Evolutionary conservation across 2,888 invertebrate genomes (phyloP).

Genomic region (Eupithecia subumbrata): DNA sequence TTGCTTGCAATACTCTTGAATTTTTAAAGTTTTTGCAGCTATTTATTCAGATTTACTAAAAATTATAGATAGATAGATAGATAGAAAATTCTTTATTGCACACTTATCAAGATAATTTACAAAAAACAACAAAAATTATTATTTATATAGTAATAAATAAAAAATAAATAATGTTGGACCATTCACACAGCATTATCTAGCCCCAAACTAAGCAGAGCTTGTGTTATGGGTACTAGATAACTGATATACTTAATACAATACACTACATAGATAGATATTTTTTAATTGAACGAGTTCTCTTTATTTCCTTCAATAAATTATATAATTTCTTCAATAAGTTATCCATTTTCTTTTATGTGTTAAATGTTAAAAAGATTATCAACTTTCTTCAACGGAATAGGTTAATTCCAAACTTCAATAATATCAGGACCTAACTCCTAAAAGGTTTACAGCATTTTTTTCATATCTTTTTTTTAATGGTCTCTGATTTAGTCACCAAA

Average conservation of each 20-base stretch:
- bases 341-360: neutral
- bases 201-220: no score
- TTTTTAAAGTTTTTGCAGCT: neutral
- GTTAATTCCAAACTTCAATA: neutral
- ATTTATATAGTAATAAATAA: no score
- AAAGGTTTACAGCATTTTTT: constrained; percentile 28
- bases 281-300: neutral
- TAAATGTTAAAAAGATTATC: neutral
- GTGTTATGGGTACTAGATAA: no score
- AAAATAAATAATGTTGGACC: no score
- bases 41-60: neutral
- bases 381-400: neutral
- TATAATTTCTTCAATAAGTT: neutral
- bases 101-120: no score
- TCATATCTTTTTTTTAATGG: constrained; percentile 31
- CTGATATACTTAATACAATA: no score
- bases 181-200: no score
- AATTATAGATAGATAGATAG: neutral
- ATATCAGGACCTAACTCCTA: neutral
- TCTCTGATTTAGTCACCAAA: constrained; percentile 29
- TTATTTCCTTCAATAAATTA: neutral
- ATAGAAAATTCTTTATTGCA: no score
- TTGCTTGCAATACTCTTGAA: constrained; percentile 9
- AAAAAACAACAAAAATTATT: no score
- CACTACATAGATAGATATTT: no score